These are phyloP conservation scores for Garrulus glandarius DNA, from an alignment of 2,797 vertebrate genomes.

Conservation along the genomic window DNA sequence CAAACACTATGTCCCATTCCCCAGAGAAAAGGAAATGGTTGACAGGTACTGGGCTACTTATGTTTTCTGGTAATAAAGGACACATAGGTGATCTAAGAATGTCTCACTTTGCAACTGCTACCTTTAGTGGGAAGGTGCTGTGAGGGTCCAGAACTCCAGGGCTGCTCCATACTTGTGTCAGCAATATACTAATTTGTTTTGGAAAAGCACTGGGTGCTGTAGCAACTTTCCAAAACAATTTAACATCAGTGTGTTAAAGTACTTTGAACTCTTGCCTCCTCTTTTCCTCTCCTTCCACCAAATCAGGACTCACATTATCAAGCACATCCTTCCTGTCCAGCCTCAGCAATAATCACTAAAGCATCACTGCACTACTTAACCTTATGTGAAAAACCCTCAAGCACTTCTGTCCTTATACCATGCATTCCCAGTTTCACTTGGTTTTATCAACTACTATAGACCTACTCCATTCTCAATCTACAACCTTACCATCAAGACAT, in stretches of 20 bases:
- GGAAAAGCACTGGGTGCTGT: not conserved
- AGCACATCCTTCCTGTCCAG: not conserved
- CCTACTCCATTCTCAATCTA: not conserved
- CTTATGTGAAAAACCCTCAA: not conserved
- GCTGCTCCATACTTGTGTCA: not conserved
- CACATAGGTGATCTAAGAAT: not conserved
- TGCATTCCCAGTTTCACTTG: not conserved
- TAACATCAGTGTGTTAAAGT: not conserved
- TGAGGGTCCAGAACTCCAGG: not conserved
- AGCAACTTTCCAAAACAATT: constrained; percentile 34
- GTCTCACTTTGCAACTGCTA: not conserved
- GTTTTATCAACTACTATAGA: not conserved
- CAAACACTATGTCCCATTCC: not conserved
- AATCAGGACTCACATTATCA: not conserved
- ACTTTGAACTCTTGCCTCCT: not conserved
- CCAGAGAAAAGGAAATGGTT: not conserved
- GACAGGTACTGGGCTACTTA: not conserved
- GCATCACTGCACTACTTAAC: not conserved
- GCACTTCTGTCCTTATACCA: not conserved
- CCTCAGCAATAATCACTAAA: not conserved
- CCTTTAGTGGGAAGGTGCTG: not conserved
- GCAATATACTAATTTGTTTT: not conserved
- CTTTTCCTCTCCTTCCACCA: not conserved
- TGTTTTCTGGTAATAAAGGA: not conserved
- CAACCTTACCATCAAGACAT: not conserved